These are phyloP conservation scores for Calidris pugnax DNA, from an alignment of 2,113 vertebrate genomes.

Conservation along the genomic window DNA sequence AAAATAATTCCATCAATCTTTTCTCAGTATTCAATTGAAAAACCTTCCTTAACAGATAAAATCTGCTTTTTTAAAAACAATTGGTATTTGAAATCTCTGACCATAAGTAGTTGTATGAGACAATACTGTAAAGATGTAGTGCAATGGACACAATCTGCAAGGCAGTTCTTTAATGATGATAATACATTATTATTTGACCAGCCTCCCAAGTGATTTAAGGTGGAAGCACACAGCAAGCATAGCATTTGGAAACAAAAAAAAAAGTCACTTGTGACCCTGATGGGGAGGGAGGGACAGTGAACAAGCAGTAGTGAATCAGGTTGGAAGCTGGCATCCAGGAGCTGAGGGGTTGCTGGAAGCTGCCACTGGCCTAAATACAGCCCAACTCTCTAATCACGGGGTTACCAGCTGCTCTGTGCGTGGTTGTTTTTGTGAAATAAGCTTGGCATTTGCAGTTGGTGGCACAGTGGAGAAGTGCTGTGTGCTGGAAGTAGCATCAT, in stretches of 20 bases:
- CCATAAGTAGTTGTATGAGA: background rate
- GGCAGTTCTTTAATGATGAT: background rate
- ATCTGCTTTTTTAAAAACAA: constrained; percentile 66
- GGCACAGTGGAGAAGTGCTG: background rate
- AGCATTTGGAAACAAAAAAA: background rate
- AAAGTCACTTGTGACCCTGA: background rate
- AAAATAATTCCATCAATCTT: constrained; percentile 39
- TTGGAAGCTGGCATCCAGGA: background rate
- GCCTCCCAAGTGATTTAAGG: background rate
- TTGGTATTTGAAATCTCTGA: constrained; percentile 37
- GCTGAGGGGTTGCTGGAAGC: background rate
- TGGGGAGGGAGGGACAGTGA: background rate
- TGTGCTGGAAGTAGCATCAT: background rate
- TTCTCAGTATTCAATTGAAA: background rate
- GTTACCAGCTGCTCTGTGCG: background rate
- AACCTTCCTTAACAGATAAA: constrained; percentile 52
- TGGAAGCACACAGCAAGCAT: background rate
- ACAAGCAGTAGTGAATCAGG: background rate
- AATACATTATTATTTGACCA: constrained; percentile 7
- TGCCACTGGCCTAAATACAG: background rate
- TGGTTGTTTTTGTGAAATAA: background rate
- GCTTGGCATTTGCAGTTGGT: background rate
- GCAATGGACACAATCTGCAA: background rate
- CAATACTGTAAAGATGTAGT: background rate
- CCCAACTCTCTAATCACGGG: background rate